These are phyloP conservation scores for Phymastichus coffea DNA, from an alignment of 1,140 invertebrate genomes.

Conservation along the genomic window DNA sequence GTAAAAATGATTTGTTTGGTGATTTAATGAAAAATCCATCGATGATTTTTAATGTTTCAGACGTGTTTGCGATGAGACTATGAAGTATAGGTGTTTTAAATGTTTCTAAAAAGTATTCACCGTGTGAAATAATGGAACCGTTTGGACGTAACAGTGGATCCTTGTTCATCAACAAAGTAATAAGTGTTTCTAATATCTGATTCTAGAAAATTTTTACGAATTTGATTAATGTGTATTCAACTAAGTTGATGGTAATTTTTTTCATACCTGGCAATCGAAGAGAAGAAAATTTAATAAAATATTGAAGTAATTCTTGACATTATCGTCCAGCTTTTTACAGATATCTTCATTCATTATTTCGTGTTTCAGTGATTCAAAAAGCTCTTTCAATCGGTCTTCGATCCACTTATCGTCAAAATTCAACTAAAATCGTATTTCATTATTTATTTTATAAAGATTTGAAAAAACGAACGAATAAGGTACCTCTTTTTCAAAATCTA, in stretches of 20 bases:
- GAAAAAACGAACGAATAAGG: too few relatives aligned
- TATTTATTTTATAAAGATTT: too few relatives aligned
- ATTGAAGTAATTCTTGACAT: slow-evolving; percentile 35
- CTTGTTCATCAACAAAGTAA: slow-evolving; percentile 27
- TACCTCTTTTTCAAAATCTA: slow-evolving; percentile 20
- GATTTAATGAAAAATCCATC: slow-evolving; percentile 27
- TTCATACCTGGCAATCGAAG: slow-evolving; percentile 25
- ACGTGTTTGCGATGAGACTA: slow-evolving; percentile 36
- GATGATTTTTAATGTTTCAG: slow-evolving; percentile 35
- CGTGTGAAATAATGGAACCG: slow-evolving; percentile 2
- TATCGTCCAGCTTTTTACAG: slow-evolving; percentile 4
- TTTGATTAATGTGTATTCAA: too few relatives aligned
- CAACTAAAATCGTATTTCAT: too few relatives aligned
- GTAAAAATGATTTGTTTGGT: slow-evolving; percentile 32
- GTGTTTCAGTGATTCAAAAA: slow-evolving; percentile 35
- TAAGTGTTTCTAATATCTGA: background rate
- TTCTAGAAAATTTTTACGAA: slow-evolving; percentile 2
- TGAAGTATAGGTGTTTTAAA: slow-evolving; percentile 41
- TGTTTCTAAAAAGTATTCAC: slow-evolving; percentile 27
- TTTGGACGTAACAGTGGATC: background rate
- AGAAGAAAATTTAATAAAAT: slow-evolving; percentile 39
- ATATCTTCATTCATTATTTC: slow-evolving; percentile 16
- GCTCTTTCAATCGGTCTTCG: slow-evolving; percentile 26
- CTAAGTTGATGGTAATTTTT: background rate
- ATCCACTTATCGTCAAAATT: too few relatives aligned